These are phyloP conservation scores for Pungitius pungitius DNA, from an alignment of 2,113 vertebrate species.

Conservation along the genomic window DNA sequence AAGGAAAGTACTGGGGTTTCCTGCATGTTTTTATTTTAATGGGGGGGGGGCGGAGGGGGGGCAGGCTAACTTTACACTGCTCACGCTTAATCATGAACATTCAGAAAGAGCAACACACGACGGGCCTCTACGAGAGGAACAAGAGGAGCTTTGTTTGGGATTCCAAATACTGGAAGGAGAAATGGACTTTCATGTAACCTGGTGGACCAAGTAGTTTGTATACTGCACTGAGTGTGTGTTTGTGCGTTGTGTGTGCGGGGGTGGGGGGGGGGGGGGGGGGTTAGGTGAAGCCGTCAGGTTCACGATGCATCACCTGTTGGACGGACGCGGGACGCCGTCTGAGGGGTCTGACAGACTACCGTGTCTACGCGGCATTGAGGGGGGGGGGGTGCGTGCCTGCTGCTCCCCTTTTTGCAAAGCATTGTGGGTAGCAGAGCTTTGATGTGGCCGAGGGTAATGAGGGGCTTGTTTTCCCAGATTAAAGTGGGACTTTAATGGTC, in stretches of 20 bases:
- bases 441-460: constrained; percentile 50
- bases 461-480: constrained; percentile 59
- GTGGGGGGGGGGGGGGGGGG: too few relatives aligned
- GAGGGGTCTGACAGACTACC: constrained; percentile 22
- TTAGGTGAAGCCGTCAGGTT: too few relatives aligned
- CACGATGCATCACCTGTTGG: constrained; percentile 24
- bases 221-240: too few relatives aligned
- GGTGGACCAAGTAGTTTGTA: too few relatives aligned
- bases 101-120: too few relatives aligned
- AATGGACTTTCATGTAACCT: too few relatives aligned
- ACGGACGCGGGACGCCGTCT: constrained; percentile 4
- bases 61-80: neutral
- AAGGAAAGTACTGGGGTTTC: neutral
- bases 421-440: constrained; percentile 44
- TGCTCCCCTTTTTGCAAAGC: constrained; percentile 6
- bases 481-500: constrained; percentile 27
- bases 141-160: too few relatives aligned
- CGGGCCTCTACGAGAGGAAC: too few relatives aligned
- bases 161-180: too few relatives aligned
- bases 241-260: too few relatives aligned
- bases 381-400: neutral
- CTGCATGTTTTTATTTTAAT: too few relatives aligned
- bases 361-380: neutral
- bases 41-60: too few relatives aligned
- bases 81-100: neutral